These are phyloP conservation scores for Tribolium freemani DNA, from an alignment of 2,888 invertebrate genomes.

Conservation along the genomic window DNA sequence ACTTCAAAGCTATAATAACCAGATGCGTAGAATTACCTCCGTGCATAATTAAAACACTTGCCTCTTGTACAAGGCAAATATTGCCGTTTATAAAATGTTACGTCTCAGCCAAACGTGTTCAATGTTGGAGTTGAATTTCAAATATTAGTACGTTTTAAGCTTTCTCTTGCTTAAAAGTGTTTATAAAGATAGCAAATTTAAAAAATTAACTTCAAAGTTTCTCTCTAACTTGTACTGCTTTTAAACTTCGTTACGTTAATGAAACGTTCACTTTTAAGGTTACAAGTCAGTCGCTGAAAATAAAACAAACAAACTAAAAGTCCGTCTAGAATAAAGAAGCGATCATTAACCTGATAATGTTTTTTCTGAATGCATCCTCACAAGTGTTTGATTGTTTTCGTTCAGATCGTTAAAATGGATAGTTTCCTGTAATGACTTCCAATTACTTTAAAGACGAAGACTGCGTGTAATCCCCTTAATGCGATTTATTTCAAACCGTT, in stretches of 20 bases:
- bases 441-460: background rate
- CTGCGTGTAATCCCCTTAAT: background rate
- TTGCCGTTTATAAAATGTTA: background rate
- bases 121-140: background rate
- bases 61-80: background rate
- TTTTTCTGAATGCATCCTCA: background rate
- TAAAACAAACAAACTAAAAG: too few relatives aligned
- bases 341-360: too few relatives aligned
- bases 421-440: background rate
- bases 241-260: too few relatives aligned
- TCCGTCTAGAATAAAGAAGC: too few relatives aligned
- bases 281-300: too few relatives aligned
- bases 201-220: too few relatives aligned
- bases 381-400: background rate
- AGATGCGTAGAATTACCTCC: background rate
- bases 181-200: too few relatives aligned
- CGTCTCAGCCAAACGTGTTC: background rate
- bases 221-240: too few relatives aligned
- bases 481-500: background rate
- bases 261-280: too few relatives aligned
- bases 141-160: background rate
- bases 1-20: background rate
- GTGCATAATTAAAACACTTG: background rate
- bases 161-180: too few relatives aligned
- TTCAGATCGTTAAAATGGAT: background rate